These are phyloP conservation scores for Pseudococcus viburni DNA, from an alignment of 2,888 invertebrate genomes.

Conservation along the genomic window DNA sequence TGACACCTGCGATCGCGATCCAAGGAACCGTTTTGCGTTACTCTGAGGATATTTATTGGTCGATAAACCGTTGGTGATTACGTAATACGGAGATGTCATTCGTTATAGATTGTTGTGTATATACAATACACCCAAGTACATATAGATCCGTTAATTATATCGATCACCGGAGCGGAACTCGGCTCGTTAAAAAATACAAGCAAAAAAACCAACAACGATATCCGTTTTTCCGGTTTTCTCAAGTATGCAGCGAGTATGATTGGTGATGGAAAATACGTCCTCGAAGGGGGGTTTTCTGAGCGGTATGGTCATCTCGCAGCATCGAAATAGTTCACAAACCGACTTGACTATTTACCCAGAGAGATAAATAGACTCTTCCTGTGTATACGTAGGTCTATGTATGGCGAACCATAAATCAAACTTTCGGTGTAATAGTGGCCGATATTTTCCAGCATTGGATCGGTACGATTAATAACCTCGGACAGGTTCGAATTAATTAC, in stretches of 20 bases:
- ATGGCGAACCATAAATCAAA: slow-evolving; percentile 25
- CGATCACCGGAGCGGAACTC: slow-evolving; percentile 45
- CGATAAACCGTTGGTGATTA: slow-evolving; percentile 39
- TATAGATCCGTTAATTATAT: slow-evolving; percentile 56
- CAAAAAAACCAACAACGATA: not conserved
- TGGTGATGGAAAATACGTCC: too few species aligned
- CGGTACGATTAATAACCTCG: slow-evolving; percentile 21
- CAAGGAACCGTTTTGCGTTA: slow-evolving; percentile 26
- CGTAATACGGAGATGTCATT: slow-evolving; percentile 56
- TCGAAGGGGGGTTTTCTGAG: not conserved
- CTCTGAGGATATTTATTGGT: slow-evolving; percentile 25
- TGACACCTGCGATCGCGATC: slow-evolving; percentile 17
- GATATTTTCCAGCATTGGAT: not conserved
- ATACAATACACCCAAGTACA: slow-evolving; percentile 22
- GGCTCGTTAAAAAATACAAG: slow-evolving; percentile 8
- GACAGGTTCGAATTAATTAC: slow-evolving; percentile 50
- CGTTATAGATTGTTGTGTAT: slow-evolving; percentile 1
- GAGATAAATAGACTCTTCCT: not conserved
- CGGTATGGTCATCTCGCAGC: not conserved
- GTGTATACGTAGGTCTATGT: not conserved
- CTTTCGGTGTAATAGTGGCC: not conserved
- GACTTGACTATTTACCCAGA: too few species aligned
- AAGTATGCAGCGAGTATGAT: not conserved
- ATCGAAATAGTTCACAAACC: not conserved
- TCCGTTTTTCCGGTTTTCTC: slow-evolving; percentile 9